phyloP scores from a whole-genome alignment of 2,888 invertebrate species.

The Ditylenchus weischeri region DNA sequence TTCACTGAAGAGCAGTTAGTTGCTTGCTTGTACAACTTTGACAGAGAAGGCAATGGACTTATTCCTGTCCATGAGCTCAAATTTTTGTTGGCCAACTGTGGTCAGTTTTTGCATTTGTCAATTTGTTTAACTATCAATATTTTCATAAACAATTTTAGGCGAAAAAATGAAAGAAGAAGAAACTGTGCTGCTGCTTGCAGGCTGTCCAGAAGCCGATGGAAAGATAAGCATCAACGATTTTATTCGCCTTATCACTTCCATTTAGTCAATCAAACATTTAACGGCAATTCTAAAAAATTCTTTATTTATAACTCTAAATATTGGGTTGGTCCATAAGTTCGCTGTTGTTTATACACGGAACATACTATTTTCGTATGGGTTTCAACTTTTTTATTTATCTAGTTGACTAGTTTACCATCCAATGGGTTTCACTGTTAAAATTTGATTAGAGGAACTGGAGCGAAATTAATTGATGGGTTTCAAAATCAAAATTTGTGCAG shows the following conservation, averaged over 20 bases:
- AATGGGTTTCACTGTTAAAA: too few relatives aligned
- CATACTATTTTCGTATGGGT: too few relatives aligned
- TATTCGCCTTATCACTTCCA: constrained; percentile 21
- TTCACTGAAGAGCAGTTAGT: constrained; percentile 32
- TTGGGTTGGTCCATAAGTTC: too few relatives aligned
- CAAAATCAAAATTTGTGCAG: too few relatives aligned
- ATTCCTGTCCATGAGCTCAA: constrained; percentile 22
- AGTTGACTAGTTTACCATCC: too few relatives aligned
- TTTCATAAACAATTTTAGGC: constrained; percentile 24
- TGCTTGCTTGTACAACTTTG: constrained; percentile 46
- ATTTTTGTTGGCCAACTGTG: constrained; percentile 20
- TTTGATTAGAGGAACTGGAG: too few relatives aligned
- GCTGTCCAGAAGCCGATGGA: constrained; percentile 20
- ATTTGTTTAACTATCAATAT: background rate
- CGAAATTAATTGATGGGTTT: too few relatives aligned
- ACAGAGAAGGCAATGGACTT: constrained; percentile 42
- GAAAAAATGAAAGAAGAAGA: constrained; percentile 31
- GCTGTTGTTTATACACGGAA: too few relatives aligned
- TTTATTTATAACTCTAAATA: too few relatives aligned
- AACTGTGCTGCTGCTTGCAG: constrained; percentile 14
- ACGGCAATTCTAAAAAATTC: too few relatives aligned
- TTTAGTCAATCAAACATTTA: background rate
- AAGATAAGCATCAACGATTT: constrained; percentile 32
- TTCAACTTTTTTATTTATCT: too few relatives aligned
- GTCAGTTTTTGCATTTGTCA: constrained; percentile 12